Evolutionary conservation across 2,888 invertebrate species (phyloP).

Genomic region (Piscicola geometra): DNA sequence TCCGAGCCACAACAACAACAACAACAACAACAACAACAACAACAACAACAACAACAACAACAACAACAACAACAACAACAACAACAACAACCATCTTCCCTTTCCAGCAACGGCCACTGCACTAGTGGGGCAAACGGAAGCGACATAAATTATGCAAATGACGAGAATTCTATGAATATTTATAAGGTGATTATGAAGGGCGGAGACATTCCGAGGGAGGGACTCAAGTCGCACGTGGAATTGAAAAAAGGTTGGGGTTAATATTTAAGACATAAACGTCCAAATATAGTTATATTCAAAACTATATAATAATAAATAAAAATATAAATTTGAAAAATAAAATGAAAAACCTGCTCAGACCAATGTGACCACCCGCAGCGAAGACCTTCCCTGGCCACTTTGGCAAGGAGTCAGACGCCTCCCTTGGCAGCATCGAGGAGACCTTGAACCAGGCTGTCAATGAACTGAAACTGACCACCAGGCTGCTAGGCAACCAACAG

Average conservation of each 20-base stretch:
- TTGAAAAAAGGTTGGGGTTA: slow-evolving; percentile 23
- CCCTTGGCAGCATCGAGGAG: not conserved
- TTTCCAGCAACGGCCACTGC: not conserved
- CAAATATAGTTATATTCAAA: too few relatives aligned
- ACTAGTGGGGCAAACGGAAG: not conserved
- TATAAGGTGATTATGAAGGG: slow-evolving; percentile 23
- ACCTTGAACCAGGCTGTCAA: not conserved
- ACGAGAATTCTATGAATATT: not conserved
- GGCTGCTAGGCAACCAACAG: too few relatives aligned
- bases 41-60: not conserved
- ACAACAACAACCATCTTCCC: not conserved
- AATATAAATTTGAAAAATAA: too few relatives aligned
- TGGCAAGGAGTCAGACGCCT: not conserved
- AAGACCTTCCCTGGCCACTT: not conserved
- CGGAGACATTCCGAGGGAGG: slow-evolving; percentile 27
- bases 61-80: too few relatives aligned
- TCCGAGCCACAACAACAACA: not conserved
- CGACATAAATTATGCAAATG: not conserved
- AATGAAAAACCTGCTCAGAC: too few relatives aligned
- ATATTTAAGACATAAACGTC: too few relatives aligned
- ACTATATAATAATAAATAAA: too few relatives aligned
- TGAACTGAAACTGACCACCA: not conserved
- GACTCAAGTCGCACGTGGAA: slow-evolving; percentile 17
- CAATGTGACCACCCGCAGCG: not conserved
- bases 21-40: slow-evolving; percentile 11